A percentile compares a stretch with the other conserved stretches of the same genome.
These are phyloP conservation scores for Gavia stellata DNA, from an alignment of 2,113 vertebrate genomes.

Conservation along the genomic window DNA sequence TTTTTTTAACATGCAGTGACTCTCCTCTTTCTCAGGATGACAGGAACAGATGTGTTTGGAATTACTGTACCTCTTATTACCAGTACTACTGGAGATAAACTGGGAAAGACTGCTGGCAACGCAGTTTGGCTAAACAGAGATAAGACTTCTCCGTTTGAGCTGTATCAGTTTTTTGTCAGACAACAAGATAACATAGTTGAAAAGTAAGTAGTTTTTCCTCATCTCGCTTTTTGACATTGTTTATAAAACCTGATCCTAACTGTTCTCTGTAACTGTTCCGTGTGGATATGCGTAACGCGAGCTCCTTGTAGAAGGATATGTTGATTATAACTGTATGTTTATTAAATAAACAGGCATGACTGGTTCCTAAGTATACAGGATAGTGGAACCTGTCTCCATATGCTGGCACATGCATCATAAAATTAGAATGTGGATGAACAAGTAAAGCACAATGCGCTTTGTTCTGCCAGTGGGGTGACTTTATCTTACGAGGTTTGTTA, in stretches of 20 bases:
- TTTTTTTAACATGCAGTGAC: neutral
- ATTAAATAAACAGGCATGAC: neutral
- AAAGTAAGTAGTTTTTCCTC: constrained; percentile 68
- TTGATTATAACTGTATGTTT: neutral
- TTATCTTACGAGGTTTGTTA: neutral
- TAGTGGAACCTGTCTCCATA: neutral
- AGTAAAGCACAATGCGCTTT: neutral
- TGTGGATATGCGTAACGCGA: neutral
- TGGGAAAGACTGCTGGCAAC: constrained; percentile 95
- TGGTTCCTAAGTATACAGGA: neutral
- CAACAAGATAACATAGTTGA: constrained; percentile 82
- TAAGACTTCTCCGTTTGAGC: constrained; percentile 90
- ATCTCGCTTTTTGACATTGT: neutral
- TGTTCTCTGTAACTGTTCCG: neutral
- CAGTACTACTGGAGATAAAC: constrained; percentile 87
- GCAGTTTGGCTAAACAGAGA: constrained; percentile 92
- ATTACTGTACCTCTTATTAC: constrained; percentile 92
- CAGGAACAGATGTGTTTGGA: constrained; percentile 88
- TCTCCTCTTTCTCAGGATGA: constrained; percentile 70
- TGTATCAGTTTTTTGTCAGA: constrained; percentile 94
- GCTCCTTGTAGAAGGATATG: neutral
- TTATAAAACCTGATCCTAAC: neutral
- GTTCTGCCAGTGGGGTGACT: neutral
- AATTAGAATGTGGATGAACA: neutral
- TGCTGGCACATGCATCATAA: neutral